phyloP scores from a whole-genome alignment of 2,113 vertebrate species.

The Numenius arquata region DNA sequence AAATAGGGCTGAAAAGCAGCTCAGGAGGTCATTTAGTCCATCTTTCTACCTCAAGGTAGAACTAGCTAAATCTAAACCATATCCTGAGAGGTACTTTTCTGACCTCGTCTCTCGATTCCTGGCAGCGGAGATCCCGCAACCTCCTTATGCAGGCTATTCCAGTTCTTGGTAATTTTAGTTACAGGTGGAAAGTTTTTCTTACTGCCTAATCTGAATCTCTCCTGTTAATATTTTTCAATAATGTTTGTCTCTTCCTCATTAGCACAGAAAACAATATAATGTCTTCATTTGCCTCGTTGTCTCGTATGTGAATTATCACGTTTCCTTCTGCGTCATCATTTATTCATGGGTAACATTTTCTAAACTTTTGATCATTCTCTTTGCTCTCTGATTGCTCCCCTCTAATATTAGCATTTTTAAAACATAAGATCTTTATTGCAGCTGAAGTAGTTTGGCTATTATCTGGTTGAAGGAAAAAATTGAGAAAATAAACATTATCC shows the following conservation, averaged over 20 bases:
- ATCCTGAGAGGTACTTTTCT: constrained; percentile 29
- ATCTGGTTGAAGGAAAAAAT: background rate
- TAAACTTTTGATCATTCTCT: background rate
- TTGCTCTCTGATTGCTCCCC: background rate
- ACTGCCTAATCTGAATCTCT: background rate
- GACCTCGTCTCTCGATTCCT: background rate
- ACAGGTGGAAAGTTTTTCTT: constrained; percentile 6
- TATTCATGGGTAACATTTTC: background rate
- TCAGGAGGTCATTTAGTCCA: constrained; percentile 54
- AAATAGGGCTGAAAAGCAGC: constrained; percentile 65
- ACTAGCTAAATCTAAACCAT: background rate
- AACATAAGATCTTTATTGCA: background rate
- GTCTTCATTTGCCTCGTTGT: background rate
- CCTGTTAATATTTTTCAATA: background rate
- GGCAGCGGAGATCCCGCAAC: background rate
- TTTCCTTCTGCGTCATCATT: background rate
- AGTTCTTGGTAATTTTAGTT: background rate
- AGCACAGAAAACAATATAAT: background rate
- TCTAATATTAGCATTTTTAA: background rate
- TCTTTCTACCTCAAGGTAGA: constrained; percentile 33
- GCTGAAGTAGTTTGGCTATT: background rate
- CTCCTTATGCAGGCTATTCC: background rate
- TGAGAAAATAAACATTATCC: background rate
- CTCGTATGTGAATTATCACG: background rate
- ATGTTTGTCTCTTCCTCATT: background rate